phyloP scores from a whole-genome alignment of 2,888 invertebrate genomes.

The Eilema depressum region DNA sequence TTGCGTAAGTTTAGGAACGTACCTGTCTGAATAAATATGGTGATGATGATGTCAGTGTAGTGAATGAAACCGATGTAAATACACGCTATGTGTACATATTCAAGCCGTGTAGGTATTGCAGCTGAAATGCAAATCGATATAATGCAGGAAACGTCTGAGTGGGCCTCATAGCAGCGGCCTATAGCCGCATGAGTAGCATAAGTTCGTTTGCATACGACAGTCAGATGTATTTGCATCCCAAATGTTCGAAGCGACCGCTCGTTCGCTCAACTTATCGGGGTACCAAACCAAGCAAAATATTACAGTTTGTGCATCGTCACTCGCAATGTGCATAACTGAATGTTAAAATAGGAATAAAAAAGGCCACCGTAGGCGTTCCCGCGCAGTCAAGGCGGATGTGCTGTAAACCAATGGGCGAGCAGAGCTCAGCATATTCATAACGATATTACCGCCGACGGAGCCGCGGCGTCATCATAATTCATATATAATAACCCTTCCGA shows the following conservation, averaged over 20 bases:
- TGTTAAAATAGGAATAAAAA: constrained; percentile 86
- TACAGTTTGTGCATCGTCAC: constrained; percentile 85
- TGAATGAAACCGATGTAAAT: constrained; percentile 44
- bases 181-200: constrained; percentile 83
- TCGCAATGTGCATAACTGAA: constrained; percentile 86
- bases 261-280: constrained; percentile 80
- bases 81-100: constrained; percentile 45
- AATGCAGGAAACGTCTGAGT: constrained; percentile 87
- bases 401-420: constrained; percentile 84
- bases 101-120: constrained; percentile 56
- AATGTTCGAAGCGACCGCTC: constrained; percentile 81
- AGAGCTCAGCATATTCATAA: constrained; percentile 86
- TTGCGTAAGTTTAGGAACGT: not conserved
- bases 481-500: constrained; percentile 87
- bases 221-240: constrained; percentile 85
- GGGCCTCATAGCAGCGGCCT: constrained; percentile 84
- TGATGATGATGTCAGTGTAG: constrained; percentile 17
- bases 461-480: constrained; percentile 86
- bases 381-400: constrained; percentile 81
- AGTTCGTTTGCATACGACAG: constrained; percentile 87
- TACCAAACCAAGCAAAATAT: constrained; percentile 82
- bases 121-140: constrained; percentile 86
- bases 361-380: constrained; percentile 84
- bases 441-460: constrained; percentile 86
- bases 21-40: not conserved